Conservation (phyloP, 2,888 invertebrate genomes). For the Eupithecia tripunctaria region DNA sequence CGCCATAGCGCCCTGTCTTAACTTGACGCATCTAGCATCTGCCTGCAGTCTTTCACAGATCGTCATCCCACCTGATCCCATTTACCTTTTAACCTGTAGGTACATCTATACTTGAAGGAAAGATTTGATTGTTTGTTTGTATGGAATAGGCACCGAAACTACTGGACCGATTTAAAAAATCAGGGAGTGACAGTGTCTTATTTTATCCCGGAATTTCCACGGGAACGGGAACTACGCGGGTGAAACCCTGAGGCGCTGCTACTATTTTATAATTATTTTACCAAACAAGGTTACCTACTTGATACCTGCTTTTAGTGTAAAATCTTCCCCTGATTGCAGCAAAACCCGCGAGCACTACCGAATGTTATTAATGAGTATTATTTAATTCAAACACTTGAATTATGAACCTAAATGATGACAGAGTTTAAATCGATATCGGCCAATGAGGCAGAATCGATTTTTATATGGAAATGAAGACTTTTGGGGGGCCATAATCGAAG, state of each 20-base stretch:
- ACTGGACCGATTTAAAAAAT: no score
- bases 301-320: constrained; percentile 19
- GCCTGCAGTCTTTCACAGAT: no score
- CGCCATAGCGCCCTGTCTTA: no score
- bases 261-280: neutral
- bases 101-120: no score
- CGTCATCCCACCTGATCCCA: neutral
- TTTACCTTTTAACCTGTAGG: no score
- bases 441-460: constrained; percentile 24
- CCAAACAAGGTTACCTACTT: neutral
- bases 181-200: no score
- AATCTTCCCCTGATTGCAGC: constrained; percentile 62
- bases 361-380: constrained; percentile 43
- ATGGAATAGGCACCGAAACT: no score
- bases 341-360: constrained; percentile 58
- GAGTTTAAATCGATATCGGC: constrained; percentile 30
- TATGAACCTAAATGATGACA: constrained; percentile 37
- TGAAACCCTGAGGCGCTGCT: no score
- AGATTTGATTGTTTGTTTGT: no score
- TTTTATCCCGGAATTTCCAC: no score
- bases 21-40: no score
- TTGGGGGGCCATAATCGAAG: neutral
- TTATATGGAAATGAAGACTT: constrained; percentile 8
- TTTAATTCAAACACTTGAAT: constrained; percentile 37
- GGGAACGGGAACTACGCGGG: no score